Evolutionary conservation across 2,113 vertebrate species (phyloP).

Genomic region (Megaceryle maxima): DNA sequence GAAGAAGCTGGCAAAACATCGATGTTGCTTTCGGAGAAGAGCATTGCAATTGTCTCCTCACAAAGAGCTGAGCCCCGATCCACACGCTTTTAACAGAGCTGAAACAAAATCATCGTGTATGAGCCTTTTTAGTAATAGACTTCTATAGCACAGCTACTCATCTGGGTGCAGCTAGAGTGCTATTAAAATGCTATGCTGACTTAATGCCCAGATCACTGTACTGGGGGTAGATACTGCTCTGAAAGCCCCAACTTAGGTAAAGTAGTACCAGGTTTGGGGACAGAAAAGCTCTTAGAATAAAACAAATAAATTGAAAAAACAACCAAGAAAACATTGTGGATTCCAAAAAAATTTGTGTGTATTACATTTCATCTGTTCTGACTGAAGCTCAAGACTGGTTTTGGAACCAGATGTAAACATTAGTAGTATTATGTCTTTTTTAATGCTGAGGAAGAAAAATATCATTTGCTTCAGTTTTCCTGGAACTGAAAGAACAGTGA

Average conservation of each 20-base stretch:
- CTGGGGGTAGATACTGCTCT: not conserved
- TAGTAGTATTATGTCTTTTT: conserved; percentile 25
- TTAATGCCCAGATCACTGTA: not conserved
- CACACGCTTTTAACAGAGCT: not conserved
- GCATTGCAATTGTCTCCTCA: not conserved
- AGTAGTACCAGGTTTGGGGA: not conserved
- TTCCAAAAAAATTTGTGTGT: not conserved
- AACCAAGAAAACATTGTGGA: not conserved
- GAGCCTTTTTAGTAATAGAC: not conserved
- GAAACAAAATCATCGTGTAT: not conserved
- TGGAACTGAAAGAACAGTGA: conserved; percentile 38
- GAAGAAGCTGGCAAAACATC: not conserved
- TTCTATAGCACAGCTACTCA: not conserved
- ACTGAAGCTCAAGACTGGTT: conserved; percentile 33
- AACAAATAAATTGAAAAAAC: not conserved
- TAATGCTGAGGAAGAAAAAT: conserved; percentile 45
- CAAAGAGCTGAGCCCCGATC: not conserved
- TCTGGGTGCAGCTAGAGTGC: not conserved
- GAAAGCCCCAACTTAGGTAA: not conserved
- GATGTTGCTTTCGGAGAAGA: not conserved
- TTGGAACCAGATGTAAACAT: conserved; percentile 48
- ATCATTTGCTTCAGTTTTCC: not conserved
- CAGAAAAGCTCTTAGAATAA: not conserved
- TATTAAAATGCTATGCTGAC: not conserved
- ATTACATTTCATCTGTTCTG: conserved; percentile 52